Evolutionary conservation across 2,888 invertebrate species (phyloP), one percentile per base, ranked within the genome.

Genomic region (Hypsopygia costalis): DNA sequence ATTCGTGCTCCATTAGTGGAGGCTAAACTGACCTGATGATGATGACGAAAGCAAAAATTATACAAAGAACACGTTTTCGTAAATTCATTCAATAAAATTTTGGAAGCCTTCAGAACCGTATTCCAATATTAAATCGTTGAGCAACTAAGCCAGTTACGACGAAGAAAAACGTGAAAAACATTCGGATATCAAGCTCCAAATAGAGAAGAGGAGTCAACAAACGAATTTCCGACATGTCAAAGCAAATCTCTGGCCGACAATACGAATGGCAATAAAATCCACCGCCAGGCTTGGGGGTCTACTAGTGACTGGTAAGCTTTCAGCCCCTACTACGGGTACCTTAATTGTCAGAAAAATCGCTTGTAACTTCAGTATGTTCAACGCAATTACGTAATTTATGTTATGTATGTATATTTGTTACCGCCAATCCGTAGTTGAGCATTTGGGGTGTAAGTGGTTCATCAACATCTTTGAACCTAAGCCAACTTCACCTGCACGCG

Each of bases 261-360:
- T 79, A 81, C 80, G 86, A 78, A 83, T 85, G 85, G 82, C 81
- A 83, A 79, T 81, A 80, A 85, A 87, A 86, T 81, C 86, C 85
- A 55, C 64, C 63, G 60, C 49, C 66, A 72, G 66, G 71, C 70
- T 74, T 64, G 39, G 2, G 34, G 2, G 34, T 67, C 52, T 69
- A 61, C 69, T 63, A 69, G 69, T 69, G 72, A 79, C 77, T 69
- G 74, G 76, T 76, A 76, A 81, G 79, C 78, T 65, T 43, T 41
- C 48, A 36, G 46, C 76, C 78, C 79, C 67, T 80, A 75, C 81
- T 49, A 71, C 32, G 43, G 25, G 20, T 16, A 1, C 7, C 16
- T 16, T 8, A 30, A 35, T 31, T 1, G 6, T 22, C 16, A 22
- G 22, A 7, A 34, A n/a, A n/a, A n/a, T n/a, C n/a, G n/a, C n/a